phyloP scores from a whole-genome alignment of 2,113 vertebrate species.

The Anguilla japonica region DNA sequence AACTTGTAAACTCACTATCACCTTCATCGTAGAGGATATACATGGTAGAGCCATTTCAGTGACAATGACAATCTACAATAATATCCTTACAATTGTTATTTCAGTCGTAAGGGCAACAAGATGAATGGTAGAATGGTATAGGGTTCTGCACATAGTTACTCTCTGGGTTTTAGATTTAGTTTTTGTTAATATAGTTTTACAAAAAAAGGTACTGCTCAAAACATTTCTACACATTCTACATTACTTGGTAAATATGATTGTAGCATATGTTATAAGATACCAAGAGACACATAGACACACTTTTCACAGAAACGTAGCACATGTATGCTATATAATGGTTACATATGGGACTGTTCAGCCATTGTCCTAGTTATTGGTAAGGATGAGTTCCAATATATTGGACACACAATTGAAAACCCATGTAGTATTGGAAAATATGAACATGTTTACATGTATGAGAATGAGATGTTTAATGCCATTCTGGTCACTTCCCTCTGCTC shows the following conservation, averaged over 20 bases:
- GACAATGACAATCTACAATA: constrained; percentile 11
- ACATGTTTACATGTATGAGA: neutral
- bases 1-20: constrained; percentile 3
- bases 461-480: neutral
- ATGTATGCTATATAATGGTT: constrained; percentile 20
- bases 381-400: neutral
- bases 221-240: constrained; percentile 39
- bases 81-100: constrained; percentile 18
- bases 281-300: constrained; percentile 35
- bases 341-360: constrained; percentile 5
- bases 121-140: constrained; percentile 16
- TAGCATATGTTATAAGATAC: constrained; percentile 34
- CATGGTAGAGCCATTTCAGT: neutral
- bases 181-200: constrained; percentile 18
- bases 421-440: neutral
- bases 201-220: constrained; percentile 36
- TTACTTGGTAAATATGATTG: constrained; percentile 36
- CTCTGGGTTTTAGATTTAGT: constrained; percentile 19
- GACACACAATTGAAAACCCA: neutral
- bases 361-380: constrained; percentile 26
- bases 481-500: neutral
- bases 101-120: constrained; percentile 19
- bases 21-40: neutral
- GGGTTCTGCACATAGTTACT: constrained; percentile 26
- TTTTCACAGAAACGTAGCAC: constrained; percentile 27